phyloP scores from a whole-genome alignment of 2,888 invertebrate genomes.

The Helobdella robusta region DNA sequence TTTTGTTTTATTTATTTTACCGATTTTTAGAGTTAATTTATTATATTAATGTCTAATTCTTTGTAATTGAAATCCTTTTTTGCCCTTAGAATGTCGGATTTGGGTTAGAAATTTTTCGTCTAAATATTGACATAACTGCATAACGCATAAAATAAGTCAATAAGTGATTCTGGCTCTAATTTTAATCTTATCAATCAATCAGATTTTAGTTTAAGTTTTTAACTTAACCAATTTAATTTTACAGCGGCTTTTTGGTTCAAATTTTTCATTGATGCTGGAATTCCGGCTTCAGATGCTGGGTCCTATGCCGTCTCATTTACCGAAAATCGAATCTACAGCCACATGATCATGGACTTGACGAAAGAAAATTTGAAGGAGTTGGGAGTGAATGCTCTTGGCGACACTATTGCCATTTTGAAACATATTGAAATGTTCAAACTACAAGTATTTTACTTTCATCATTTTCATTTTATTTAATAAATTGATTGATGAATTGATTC shows the following conservation, averaged over 20 bases:
- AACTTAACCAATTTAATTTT: background rate
- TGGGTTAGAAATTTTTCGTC: background rate
- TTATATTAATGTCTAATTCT: too few species aligned
- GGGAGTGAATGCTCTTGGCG: constrained; percentile 66
- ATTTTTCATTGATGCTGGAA: constrained; percentile 75
- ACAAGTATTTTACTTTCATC: too few species aligned
- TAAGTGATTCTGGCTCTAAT: background rate
- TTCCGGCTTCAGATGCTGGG: constrained; percentile 68
- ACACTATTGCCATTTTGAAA: constrained; percentile 59
- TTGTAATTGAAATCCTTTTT: too few species aligned
- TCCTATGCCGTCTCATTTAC: constrained; percentile 76
- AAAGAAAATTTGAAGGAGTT: constrained; percentile 78
- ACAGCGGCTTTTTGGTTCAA: constrained; percentile 60
- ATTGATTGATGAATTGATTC: too few species aligned
- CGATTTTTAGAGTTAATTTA: too few species aligned
- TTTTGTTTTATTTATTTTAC: too few species aligned
- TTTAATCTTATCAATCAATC: background rate
- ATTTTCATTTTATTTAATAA: too few species aligned
- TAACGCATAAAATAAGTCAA: too few species aligned
- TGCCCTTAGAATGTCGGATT: background rate
- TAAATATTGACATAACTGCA: too few species aligned
- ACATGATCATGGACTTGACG: constrained; percentile 75
- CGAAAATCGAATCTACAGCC: constrained; percentile 73
- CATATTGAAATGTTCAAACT: constrained; percentile 53
- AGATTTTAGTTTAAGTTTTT: background rate